These are phyloP conservation scores for Euborellia annulipes DNA, from an alignment of 1,140 invertebrate genomes.

Conservation along the genomic window DNA sequence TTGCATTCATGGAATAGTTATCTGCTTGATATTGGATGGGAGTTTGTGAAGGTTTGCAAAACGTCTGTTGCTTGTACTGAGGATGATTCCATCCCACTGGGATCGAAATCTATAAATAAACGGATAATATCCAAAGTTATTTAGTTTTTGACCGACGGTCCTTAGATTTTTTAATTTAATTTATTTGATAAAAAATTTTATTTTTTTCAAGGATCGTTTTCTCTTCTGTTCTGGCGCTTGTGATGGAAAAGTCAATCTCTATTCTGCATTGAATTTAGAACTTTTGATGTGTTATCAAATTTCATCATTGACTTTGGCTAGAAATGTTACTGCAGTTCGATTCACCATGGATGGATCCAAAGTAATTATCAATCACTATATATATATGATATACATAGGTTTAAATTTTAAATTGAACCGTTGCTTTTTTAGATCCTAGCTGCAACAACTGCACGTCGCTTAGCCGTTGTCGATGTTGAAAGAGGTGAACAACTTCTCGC, in stretches of 20 bases:
- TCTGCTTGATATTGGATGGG: no score
- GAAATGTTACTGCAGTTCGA: constrained; percentile 32
- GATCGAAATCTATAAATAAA: no score
- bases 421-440: constrained; percentile 27
- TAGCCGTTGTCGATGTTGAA: constrained; percentile 33
- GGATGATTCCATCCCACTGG: no score
- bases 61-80: no score
- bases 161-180: no score
- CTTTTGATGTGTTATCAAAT: constrained; percentile 31
- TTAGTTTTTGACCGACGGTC: no score
- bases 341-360: constrained; percentile 33
- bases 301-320: constrained; percentile 26
- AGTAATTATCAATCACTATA: constrained; percentile 17
- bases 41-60: no score
- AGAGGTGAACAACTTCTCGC: constrained; percentile 30
- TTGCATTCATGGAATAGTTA: no score
- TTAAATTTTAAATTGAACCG: no score
- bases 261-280: constrained; percentile 29
- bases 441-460: constrained; percentile 29
- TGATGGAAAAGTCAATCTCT: constrained; percentile 36
- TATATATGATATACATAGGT: not conserved
- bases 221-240: constrained; percentile 34
- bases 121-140: no score
- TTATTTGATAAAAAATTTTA: not conserved
- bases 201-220: constrained; percentile 29